Evolutionary conservation across 1,140 invertebrate species (phyloP), one percentile per base, ranked within the genome.

Genomic region (Formica exsecta): DNA sequence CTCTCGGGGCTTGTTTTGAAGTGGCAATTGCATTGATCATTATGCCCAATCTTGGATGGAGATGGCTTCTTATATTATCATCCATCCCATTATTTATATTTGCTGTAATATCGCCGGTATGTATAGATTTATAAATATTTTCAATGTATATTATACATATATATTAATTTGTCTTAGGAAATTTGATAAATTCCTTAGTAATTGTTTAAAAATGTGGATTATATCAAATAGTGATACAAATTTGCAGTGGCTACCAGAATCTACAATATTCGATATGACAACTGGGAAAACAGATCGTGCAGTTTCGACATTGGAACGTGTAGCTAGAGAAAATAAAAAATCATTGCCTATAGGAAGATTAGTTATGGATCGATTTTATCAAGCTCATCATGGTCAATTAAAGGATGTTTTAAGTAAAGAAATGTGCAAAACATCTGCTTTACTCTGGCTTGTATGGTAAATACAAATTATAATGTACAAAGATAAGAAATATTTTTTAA

Each of bases 401-500:
- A 96, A 96, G 90, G 98, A 98, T 94, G 95, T 99, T 1, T 95
- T 99, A 36, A 97, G 97, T 86, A 97, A 97, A 38, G 97, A 98
- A 88, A 96, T 98, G 83, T 96, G 97, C 92, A 96, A 96, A 81
- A 99, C 98, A 7, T 98, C 98, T n/a, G 92, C 98, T 22, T 95
- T 99, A 5, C 95, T 99, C 4, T 99, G 98, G 98, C 97, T 99
- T 90, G 98, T 99, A 87, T 99, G 98, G 98, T 98, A 95, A 95
- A 95, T 90, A 84, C n/a, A 71, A 44, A 22, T 22, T 59, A 0
- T 19, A 48, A 38, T 85, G 48, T 16, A 62, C 11, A 8, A 65
- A 38, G 61, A 54, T 32, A n/a, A 59, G 0, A 68, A 13, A 61
- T 61, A 38, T 36, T 9, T 44, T 41, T 59, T 19, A 32, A 13